phyloP scores from a whole-genome alignment of 2,797 vertebrate genomes.

The Melanitta fusca region DNA sequence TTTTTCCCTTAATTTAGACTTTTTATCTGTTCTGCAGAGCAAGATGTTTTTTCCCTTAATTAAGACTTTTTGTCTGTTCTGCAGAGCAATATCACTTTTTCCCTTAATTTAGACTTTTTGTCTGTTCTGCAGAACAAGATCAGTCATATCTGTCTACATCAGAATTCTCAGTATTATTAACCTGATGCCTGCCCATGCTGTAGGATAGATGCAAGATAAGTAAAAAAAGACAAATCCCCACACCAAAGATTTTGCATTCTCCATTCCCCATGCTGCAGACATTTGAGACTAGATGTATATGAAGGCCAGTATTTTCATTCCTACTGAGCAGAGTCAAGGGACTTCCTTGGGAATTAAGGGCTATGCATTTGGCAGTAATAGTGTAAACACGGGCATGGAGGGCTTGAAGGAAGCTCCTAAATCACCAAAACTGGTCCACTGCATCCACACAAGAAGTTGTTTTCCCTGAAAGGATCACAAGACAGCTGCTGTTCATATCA shows the following conservation, averaged over 20 bases:
- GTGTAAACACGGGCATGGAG: neutral
- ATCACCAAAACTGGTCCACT: neutral
- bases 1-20: neutral
- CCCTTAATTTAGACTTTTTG: neutral
- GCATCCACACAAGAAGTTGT: neutral
- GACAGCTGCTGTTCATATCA: neutral
- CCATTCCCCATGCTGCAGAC: neutral
- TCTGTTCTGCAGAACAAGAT: neutral
- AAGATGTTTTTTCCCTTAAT: neutral
- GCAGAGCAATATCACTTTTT: neutral
- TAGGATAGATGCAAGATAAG: neutral
- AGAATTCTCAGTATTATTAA: neutral
- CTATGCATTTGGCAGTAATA: neutral
- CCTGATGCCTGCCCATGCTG: neutral
- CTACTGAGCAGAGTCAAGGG: no score
- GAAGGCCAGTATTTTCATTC: neutral
- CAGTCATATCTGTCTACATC: neutral
- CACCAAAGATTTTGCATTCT: neutral
- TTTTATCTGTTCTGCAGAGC: neutral
- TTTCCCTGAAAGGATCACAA: neutral
- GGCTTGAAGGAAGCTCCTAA: neutral
- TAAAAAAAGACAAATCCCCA: neutral
- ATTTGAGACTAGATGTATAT: neutral
- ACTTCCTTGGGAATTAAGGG: neutral
- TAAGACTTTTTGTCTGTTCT: neutral